Evolutionary conservation across 2,797 vertebrate species (phyloP).

Genomic region (Alfaro cultratus): DNA sequence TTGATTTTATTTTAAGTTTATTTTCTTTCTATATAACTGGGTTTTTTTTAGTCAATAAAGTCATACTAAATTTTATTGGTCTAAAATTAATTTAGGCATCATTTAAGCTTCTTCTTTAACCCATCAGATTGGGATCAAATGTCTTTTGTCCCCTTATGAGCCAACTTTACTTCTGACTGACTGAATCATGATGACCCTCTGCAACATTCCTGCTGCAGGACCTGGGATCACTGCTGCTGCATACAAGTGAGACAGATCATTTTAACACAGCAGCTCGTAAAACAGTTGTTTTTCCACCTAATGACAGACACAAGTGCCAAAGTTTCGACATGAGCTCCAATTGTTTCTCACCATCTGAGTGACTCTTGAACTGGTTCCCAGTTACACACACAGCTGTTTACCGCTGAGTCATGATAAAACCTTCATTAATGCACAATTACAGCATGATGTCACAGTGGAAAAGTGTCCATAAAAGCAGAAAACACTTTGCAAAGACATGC

Average conservation of each 20-base stretch:
- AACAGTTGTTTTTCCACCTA: background rate
- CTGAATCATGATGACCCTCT: background rate
- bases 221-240: background rate
- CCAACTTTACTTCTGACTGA: background rate
- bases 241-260: background rate
- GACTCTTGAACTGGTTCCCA: background rate
- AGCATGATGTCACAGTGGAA: background rate
- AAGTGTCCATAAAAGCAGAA: background rate
- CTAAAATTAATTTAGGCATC: background rate
- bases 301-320: background rate
- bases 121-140: background rate
- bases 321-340: background rate
- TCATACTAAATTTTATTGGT: background rate
- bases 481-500: background rate
- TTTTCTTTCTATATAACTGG: too few relatives aligned
- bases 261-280: background rate
- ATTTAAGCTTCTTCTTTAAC: background rate
- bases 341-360: background rate
- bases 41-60: background rate
- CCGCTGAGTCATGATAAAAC: constrained; percentile 43
- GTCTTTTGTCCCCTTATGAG: background rate
- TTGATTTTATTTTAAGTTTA: background rate
- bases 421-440: background rate
- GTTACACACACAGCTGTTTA: constrained; percentile 34
- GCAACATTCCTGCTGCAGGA: background rate